Evolutionary conservation across 2,113 vertebrate species (phyloP), one percentile per base, ranked within the genome.

Genomic region (Nerophis ophidion): DNA sequence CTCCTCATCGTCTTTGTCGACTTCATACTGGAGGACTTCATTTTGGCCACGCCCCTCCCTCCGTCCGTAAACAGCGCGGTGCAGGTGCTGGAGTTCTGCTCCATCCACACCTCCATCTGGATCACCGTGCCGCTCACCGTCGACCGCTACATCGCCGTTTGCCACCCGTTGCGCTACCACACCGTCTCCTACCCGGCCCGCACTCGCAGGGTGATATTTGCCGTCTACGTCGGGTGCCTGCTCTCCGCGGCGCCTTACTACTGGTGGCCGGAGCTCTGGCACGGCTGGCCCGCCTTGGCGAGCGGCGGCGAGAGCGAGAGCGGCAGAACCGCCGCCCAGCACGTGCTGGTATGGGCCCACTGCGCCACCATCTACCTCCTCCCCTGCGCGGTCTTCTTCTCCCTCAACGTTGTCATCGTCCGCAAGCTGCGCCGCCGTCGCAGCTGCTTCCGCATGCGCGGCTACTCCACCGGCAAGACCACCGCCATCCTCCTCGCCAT

Each of bases 201-300:
- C 26, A 97, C 96, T 0, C 88, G 95, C 5, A 92, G 88, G 42
- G 95, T 99, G 75, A 98, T 98, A 2, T 49, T 93, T 0, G 88
- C 90, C 0, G 96, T 99, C 11, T 99, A 98, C 1, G 1, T 89
- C 53, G 95, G 92, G 63, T 98, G 96, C 75, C 88, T 99, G 63
- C 63, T 95, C 56, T 94, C 95, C 60, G 94, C 94, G 61, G 90
- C 92, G 15, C 96, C 96, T 0, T 99, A 95, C 72, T 97, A 96
- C 77, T 99, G 96, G 96, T 99, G 96, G 96, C 96, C 96, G 42
- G 93, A 98, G 71, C 90, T 98, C 16, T 98, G 96, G 96, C 94
- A 91, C 1, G 93, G 89, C 48, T 79, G 86, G 19, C 74, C 75
- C 11, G 80, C 79, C 5, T 57, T 70, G n/a, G 74, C 79, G 5